Conservation (phyloP, 2,113 vertebrate genomes). For the Corythoichthys haematopterus region DNA sequence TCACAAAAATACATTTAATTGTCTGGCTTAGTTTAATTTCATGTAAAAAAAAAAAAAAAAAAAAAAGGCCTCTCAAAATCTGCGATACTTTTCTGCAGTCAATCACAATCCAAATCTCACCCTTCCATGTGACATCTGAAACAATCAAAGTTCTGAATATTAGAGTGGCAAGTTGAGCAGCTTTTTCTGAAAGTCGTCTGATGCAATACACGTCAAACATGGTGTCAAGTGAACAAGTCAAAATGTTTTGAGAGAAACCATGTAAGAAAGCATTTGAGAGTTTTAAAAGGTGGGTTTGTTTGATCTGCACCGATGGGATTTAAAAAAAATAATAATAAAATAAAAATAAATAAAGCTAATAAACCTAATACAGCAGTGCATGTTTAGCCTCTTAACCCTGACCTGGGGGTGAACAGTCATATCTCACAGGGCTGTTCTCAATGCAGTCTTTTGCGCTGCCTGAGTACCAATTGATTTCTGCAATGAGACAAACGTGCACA, state of each 20-base stretch:
- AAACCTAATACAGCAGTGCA: constrained; percentile 12
- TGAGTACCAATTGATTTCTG: constrained; percentile 60
- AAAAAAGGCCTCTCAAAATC: not conserved
- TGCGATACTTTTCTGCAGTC: not conserved
- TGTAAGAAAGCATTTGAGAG: constrained; percentile 51
- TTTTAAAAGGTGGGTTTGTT: constrained; percentile 36
- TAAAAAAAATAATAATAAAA: no score
- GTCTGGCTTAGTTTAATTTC: not conserved
- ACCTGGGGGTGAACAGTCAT: constrained; percentile 36
- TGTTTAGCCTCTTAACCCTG: constrained; percentile 22
- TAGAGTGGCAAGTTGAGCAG: constrained; percentile 39
- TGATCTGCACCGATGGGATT: constrained; percentile 24
- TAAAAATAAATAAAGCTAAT: not conserved
- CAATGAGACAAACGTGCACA: constrained; percentile 41
- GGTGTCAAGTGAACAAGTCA: constrained; percentile 49
- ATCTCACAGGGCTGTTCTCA: constrained; percentile 47
- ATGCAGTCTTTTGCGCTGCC: constrained; percentile 49
- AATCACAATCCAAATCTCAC: constrained; percentile 25
- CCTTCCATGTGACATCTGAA: constrained; percentile 52
- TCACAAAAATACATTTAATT: no score
- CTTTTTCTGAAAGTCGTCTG: constrained; percentile 29
- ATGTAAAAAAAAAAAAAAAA: not conserved
- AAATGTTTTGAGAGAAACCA: constrained; percentile 34
- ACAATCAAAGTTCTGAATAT: constrained; percentile 53
- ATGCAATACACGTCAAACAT: constrained; percentile 53